A percentile compares a stretch with the other conserved stretches of the same genome.
These are phyloP conservation scores for Anticlea derivata DNA, from an alignment of 2,888 invertebrate genomes.

Conservation along the genomic window DNA sequence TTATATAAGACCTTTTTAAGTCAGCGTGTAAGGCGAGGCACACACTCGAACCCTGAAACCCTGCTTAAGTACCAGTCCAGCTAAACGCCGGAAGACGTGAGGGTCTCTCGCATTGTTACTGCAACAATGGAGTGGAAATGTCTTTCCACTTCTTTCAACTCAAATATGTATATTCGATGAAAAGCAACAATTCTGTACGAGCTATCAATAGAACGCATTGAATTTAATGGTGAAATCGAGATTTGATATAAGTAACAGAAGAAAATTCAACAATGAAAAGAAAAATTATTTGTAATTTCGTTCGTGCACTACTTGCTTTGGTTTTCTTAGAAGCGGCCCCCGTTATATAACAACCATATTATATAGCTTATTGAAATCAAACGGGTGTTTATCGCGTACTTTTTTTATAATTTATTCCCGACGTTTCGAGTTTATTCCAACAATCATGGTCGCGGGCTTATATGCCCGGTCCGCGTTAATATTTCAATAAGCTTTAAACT, in stretches of 20 bases:
- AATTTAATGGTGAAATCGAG: conserved; percentile 23
- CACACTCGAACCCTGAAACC: conserved; percentile 47
- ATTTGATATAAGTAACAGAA: conserved; percentile 18
- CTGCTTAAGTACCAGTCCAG: conserved; percentile 55
- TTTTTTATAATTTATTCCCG: too few relatives aligned
- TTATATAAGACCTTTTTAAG: conserved; percentile 24
- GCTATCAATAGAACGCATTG: conserved; percentile 32
- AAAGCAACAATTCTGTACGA: conserved; percentile 36
- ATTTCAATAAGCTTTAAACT: too few relatives aligned
- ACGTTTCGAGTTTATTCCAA: too few relatives aligned
- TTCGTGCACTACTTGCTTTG: conserved; percentile 16
- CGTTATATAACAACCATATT: neutral
- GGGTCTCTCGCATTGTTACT: conserved; percentile 64
- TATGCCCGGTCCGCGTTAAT: too few relatives aligned
- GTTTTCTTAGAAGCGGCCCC: neutral
- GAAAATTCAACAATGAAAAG: conserved; percentile 19
- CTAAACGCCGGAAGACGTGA: conserved; percentile 67
- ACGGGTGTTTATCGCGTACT: too few relatives aligned
- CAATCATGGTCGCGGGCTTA: too few relatives aligned
- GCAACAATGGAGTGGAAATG: conserved; percentile 64
- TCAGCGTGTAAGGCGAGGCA: conserved; percentile 37
- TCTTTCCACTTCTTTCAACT: conserved; percentile 60
- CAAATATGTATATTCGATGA: conserved; percentile 46
- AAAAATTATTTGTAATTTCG: conserved; percentile 15
- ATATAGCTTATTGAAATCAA: too few relatives aligned